Conservation (phyloP, 2,888 invertebrate genomes). For the Catocala sponsa region DNA sequence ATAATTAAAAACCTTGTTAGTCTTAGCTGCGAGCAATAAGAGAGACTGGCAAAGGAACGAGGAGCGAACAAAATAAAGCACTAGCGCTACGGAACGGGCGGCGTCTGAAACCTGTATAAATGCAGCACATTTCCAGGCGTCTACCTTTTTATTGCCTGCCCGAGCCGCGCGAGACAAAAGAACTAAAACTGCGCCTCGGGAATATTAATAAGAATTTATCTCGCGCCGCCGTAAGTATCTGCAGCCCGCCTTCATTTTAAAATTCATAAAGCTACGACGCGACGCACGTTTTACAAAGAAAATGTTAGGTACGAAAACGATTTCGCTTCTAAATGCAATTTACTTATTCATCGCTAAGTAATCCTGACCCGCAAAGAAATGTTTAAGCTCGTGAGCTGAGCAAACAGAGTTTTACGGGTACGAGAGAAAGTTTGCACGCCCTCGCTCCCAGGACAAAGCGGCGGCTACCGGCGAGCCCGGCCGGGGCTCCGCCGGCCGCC, state of each 20-base stretch:
- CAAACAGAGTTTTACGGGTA: slow-evolving; percentile 66
- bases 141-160: slow-evolving; percentile 82
- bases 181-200: slow-evolving; percentile 72
- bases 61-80: slow-evolving; percentile 78
- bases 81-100: slow-evolving; percentile 56
- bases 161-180: slow-evolving; percentile 77
- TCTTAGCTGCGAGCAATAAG: slow-evolving; percentile 79
- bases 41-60: slow-evolving; percentile 76
- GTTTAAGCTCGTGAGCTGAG: slow-evolving; percentile 61
- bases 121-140: slow-evolving; percentile 82
- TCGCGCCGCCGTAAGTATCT: slow-evolving; percentile 60
- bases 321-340: slow-evolving; percentile 66
- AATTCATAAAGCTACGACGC: slow-evolving; percentile 60
- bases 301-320: slow-evolving; percentile 51
- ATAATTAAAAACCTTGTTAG: slow-evolving; percentile 87
- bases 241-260: slow-evolving; percentile 57
- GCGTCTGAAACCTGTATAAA: slow-evolving; percentile 77
- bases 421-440: slow-evolving; percentile 63
- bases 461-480: slow-evolving; percentile 33
- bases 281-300: slow-evolving; percentile 48
- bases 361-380: slow-evolving; percentile 65
- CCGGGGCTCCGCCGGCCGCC: slow-evolving; percentile 24
- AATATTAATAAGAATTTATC: slow-evolving; percentile 82
- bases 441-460: slow-evolving; percentile 54
- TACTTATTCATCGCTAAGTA: slow-evolving; percentile 69